Evolutionary conservation across 2,113 vertebrate genomes (phyloP), one percentile per base, ranked within the genome.

Genomic region (Cyanoliseus patagonus): DNA sequence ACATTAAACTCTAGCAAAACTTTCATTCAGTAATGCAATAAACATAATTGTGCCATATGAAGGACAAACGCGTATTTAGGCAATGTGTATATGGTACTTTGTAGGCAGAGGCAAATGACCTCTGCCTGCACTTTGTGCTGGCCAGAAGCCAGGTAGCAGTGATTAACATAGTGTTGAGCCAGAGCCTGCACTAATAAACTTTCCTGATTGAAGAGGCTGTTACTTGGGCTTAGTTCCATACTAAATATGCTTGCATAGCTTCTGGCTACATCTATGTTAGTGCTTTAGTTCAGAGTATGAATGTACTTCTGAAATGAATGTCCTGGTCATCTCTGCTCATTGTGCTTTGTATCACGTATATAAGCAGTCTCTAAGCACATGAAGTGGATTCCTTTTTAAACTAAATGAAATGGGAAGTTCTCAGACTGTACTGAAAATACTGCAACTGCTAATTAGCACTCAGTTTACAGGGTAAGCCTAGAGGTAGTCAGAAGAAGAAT

Each of bases 101-200:
- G 73, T 53, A 95, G 51, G 73, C 68, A 88, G 92, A 95, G 61
- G 76, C 25, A 88, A 94, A 76, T 88, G 92, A 94, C 95, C 86
- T 96, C 88, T 86, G 64, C 73, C 46, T 95, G 94, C 73, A 81
- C 91, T 96, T 55, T 59, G 14, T 67, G 68, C 86, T 96, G 95
- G 86, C 92, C 80, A 55, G 76, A 75, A 92, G 68, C 94, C 96
- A 94, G 76, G 51, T 92, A 61, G 35, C 81, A 84, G 69, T 75
- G 83, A 94, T 95, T 92, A 95, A 73, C 69, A 90, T n/a, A 84
- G 68, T 78, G 64, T 93, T 84, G 95, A 94, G 83, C 80, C 91
- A 94, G 88, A 88, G 78, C 20, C 35, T 64, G 47, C 41, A 31
- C 37, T 85, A 93, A 96, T 95, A 93, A 90, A 93, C 83, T 64